Percentiles rank a stretch among this genome's conserved stretches.
Evolutionary conservation across 2,113 vertebrate species (phyloP).

Genomic region (Cyanoramphus novaezelandiae): DNA sequence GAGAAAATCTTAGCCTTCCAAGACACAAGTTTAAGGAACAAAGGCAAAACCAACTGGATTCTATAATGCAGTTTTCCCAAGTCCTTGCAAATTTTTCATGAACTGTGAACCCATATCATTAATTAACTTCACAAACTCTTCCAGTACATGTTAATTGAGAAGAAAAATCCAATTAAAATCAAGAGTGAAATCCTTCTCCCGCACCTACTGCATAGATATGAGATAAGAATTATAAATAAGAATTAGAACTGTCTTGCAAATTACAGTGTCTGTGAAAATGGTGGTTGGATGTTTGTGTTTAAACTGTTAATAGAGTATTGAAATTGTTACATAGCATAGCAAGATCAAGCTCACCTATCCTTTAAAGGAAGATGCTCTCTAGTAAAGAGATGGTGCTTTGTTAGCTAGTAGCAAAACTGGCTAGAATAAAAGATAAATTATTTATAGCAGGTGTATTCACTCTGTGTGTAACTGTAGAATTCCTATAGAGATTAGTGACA

Average conservation of each 20-base stretch:
- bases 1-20: neutral
- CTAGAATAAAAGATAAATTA: neutral
- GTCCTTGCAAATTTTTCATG: neutral
- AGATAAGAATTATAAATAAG: neutral
- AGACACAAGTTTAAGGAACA: neutral
- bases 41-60: neutral
- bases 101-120: neutral
- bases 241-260: neutral
- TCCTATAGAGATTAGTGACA: neutral
- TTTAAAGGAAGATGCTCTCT: neutral
- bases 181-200: neutral
- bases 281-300: neutral
- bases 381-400: neutral
- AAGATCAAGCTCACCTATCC: neutral
- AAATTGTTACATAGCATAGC: neutral
- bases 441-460: neutral
- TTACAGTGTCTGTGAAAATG: neutral
- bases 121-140: slow-evolving; percentile 5
- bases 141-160: neutral
- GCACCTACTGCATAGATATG: neutral
- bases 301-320: neutral
- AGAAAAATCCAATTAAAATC: slow-evolving; percentile 27
- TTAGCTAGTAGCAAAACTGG: neutral
- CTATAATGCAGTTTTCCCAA: neutral
- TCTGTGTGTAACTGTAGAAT: neutral